Evolutionary conservation across 1,140 invertebrate species (phyloP), one percentile per base, ranked within the genome.

Genomic region (Matsumurasca onukii): DNA sequence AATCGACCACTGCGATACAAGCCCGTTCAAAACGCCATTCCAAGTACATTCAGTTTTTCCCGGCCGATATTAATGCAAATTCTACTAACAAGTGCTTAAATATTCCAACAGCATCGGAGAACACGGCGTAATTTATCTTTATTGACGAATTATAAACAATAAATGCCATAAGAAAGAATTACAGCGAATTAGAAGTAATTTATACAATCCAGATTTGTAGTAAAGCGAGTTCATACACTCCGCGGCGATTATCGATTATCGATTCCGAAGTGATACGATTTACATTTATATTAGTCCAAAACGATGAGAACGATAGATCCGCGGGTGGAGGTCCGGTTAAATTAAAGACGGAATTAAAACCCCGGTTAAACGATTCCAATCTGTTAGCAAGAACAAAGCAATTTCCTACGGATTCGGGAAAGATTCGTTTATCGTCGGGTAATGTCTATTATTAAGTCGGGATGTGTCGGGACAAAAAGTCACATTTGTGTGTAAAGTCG

Each of bases 401-500:
- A 59, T 59, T 59, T 59, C 55, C 55, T 59, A 27, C 55, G 55
- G 25, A 59, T 59, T 59, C 55, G 55, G 55, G 55, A 59, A 59
- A 59, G 55, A 59, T 59, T 59, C 55, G 55, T 59, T 59, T 59
- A 59, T 59, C 55, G 55, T 9, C 13, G 30, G 55, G 30, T 59
- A 59, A 59, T 59, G 55, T 27, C 55, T 59, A 59, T 59, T 59
- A 59, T 59, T 59, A 59, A 27, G 22, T 59, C 55, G 55, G 25
- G 30, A 59, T 59, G 55, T 59, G 55, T 27, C 25, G 15, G 55
- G n/a, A 59, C 55, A 59, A 59, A 59, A 59, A 59, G 55, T 59
- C 55, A 59, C 55, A 59, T 59, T 59, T 59, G 30, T 59, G 55
- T 59, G 55, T 59, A 59, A 59, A 59, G 30, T 59, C 55, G 55